A percentile compares a stretch with the other conserved stretches of the same genome.
phyloP scores from a whole-genome alignment of 2,888 invertebrate genomes.

The Ophion ventricosus region DNA sequence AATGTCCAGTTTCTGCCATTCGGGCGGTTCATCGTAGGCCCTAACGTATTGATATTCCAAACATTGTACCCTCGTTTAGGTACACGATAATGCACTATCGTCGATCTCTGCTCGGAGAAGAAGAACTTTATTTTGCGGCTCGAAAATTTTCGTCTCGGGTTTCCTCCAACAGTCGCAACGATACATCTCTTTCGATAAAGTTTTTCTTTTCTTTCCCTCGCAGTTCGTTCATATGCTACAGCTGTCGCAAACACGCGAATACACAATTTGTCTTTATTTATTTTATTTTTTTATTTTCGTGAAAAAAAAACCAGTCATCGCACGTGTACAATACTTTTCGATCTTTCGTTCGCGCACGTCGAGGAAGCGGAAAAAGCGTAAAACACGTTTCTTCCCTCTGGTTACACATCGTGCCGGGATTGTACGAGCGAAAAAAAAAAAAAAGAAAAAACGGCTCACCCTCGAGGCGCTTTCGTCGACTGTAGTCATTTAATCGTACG shows the following conservation, averaged over 20 bases:
- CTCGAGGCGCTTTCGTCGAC: constrained; percentile 5
- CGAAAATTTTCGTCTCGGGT: too few relatives aligned
- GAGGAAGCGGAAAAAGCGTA: background rate
- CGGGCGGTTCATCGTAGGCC: too few relatives aligned
- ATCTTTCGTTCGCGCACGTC: constrained; percentile 28
- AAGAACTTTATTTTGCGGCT: too few relatives aligned
- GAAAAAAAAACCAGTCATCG: background rate
- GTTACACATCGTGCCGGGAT: background rate
- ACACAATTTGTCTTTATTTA: too few relatives aligned
- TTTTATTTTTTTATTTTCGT: background rate
- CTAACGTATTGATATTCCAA: too few relatives aligned
- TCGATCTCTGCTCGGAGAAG: too few relatives aligned
- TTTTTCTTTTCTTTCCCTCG: background rate
- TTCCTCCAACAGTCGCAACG: too few relatives aligned
- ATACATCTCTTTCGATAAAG: too few relatives aligned
- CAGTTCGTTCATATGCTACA: background rate
- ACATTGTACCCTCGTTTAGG: too few relatives aligned
- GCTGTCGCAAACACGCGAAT: background rate
- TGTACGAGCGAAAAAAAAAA: background rate
- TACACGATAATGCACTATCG: too few relatives aligned
- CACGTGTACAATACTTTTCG: background rate
- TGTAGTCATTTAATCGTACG: constrained; percentile 11
- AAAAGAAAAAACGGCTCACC: constrained; percentile 18
- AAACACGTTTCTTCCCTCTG: constrained; percentile 11
- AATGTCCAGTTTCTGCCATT: too few relatives aligned